Evolutionary conservation across 2,113 vertebrate species (phyloP).

Genomic region (Cyprichromis sp.): DNA sequence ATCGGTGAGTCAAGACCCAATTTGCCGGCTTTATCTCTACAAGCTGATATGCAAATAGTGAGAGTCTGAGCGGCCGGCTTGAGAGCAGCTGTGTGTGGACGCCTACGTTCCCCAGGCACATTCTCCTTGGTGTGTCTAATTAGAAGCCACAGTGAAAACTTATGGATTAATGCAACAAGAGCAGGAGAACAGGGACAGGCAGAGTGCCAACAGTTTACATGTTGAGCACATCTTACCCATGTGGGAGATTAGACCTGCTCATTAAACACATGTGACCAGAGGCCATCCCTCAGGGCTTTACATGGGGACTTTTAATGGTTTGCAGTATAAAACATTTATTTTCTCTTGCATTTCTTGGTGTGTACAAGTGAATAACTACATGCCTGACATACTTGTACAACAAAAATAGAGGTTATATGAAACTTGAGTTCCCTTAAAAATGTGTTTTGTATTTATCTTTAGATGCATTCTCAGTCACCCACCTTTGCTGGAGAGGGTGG

Average conservation of each 20-base stretch:
- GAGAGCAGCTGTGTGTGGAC: slow-evolving; percentile 5
- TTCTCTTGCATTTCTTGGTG: neutral
- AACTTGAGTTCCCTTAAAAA: neutral
- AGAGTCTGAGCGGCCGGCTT: slow-evolving; percentile 15
- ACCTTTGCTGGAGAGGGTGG: slow-evolving; percentile 86
- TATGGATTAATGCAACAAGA: slow-evolving; percentile 30
- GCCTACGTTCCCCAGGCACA: slow-evolving; percentile 21
- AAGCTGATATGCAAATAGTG: slow-evolving; percentile 41
- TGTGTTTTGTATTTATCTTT: neutral
- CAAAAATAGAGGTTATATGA: neutral
- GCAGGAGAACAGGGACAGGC: neutral
- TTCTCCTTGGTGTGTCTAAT: slow-evolving; percentile 23
- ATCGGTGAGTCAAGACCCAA: slow-evolving; percentile 17
- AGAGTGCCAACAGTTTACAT: slow-evolving; percentile 12
- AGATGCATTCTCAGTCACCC: neutral
- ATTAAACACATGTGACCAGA: slow-evolving; percentile 36
- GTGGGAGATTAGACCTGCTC: slow-evolving; percentile 15
- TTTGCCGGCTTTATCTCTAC: slow-evolving; percentile 37
- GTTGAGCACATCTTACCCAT: slow-evolving; percentile 2
- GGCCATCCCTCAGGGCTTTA: neutral
- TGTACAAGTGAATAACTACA: neutral
- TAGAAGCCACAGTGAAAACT: slow-evolving; percentile 26
- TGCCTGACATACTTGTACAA: neutral
- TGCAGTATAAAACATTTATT: neutral
- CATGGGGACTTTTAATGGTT: neutral